phyloP scores from a whole-genome alignment of 2,113 vertebrate species.

The human (Homo sapiens) region GRCh38 chr17:61954501-61955000 shows the following conservation, averaged over 20 bases:
- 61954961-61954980: background rate
- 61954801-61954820: background rate
- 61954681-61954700: too few species aligned
- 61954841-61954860: background rate
- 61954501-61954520: background rate
- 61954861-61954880: background rate
- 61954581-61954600: background rate
- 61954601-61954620: background rate
- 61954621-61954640: background rate
- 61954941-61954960: background rate
- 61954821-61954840: slow-evolving; percentile 1
- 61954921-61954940: background rate
- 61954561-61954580: background rate
- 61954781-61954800: background rate
- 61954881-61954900: slow-evolving; percentile 24
- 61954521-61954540: background rate
- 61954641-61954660: background rate
- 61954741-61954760: background rate
- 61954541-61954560: background rate
- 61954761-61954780: background rate
- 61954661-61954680: background rate
- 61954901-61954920: background rate
- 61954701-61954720: background rate
- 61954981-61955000: background rate
- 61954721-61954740: background rate